Conservation (phyloP, 2,797 vertebrate species). For the Pipistrellus kuhlii region DNA sequence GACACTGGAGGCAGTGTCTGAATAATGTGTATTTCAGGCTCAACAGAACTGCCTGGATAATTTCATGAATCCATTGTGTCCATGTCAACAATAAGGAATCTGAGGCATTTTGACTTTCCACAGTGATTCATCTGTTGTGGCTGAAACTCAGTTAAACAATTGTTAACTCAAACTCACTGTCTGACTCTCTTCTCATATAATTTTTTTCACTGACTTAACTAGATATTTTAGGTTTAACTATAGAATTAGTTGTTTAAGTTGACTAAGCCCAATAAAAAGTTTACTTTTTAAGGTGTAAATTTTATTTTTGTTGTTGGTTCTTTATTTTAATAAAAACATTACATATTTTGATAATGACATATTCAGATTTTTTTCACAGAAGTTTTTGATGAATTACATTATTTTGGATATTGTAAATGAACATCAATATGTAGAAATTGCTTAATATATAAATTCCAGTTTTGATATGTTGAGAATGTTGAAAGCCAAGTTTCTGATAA, state of each 20-base stretch:
- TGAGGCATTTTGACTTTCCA: neutral
- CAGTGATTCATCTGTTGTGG: neutral
- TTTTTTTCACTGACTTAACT: neutral
- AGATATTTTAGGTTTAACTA: neutral
- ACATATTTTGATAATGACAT: neutral
- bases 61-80: neutral
- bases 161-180: neutral
- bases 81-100: neutral
- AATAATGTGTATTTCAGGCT: neutral
- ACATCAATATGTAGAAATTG: neutral
- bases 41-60: neutral
- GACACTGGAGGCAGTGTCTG: neutral
- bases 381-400: constrained; percentile 21
- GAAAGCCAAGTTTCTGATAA: neutral
- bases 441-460: neutral
- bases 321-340: neutral
- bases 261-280: neutral
- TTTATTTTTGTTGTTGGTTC: neutral
- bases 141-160: neutral
- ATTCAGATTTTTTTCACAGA: neutral
- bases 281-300: neutral
- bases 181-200: neutral
- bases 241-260: neutral
- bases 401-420: neutral
- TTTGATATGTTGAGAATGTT: neutral